A percentile compares a stretch with the other conserved stretches of the same genome.
phyloP scores from a whole-genome alignment of 2,797 vertebrate species.

The Sciurus carolinensis region DNA sequence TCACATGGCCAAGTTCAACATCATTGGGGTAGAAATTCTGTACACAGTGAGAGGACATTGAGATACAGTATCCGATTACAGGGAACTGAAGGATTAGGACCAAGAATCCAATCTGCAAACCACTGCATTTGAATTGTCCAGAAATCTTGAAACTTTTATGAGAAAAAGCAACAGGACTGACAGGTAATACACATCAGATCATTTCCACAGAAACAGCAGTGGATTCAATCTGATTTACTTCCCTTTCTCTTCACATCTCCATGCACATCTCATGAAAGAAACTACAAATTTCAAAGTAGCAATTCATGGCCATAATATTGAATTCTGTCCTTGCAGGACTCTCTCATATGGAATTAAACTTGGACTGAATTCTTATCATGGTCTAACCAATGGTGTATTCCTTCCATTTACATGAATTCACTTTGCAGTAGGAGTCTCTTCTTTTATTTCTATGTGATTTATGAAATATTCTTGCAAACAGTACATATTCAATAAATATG shows the following conservation, averaged over 20 bases:
- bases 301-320: not conserved
- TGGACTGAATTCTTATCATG: not conserved
- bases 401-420: not conserved
- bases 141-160: not conserved
- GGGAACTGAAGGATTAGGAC: not conserved
- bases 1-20: not conserved
- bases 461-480: conserved; percentile 18
- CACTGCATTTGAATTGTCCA: not conserved
- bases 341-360: not conserved
- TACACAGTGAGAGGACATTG: not conserved
- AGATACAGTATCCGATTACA: not conserved
- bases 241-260: not conserved
- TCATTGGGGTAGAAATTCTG: not conserved
- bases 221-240: conserved; percentile 15
- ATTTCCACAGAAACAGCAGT: not conserved
- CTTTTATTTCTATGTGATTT: conserved; percentile 49
- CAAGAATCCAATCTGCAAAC: not conserved
- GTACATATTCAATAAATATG: conserved; percentile 24
- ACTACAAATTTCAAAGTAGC: not conserved
- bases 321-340: conserved; percentile 38
- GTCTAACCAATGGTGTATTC: not conserved
- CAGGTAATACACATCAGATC: not conserved
- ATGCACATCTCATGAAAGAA: not conserved
- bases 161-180: not conserved
- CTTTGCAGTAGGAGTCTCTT: not conserved